These are phyloP conservation scores for Tapirus indicus DNA, from an alignment of 2,797 vertebrate genomes.

Conservation along the genomic window DNA sequence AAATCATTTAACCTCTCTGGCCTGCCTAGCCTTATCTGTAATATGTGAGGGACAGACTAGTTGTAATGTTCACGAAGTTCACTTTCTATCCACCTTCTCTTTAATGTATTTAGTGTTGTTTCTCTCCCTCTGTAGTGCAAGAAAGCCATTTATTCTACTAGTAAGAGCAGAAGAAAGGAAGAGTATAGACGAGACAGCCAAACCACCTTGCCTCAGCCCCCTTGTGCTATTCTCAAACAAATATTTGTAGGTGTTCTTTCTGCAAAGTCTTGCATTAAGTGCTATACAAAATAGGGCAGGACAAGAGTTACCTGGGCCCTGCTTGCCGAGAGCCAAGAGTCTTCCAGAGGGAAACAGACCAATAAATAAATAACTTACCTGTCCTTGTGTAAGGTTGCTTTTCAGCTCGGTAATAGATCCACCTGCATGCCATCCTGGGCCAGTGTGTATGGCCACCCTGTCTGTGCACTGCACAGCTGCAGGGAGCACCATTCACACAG, in stretches of 20 bases:
- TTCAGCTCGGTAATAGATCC: not conserved
- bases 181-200: not conserved
- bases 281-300: not conserved
- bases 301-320: not conserved
- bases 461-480: not conserved
- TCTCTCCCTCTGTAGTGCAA: not conserved
- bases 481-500: not conserved
- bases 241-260: not conserved
- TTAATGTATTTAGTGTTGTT: conserved; percentile 43
- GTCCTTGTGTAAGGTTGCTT: not conserved
- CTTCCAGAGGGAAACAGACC: not conserved
- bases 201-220: not conserved
- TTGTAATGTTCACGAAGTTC: not conserved
- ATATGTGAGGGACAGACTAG: not conserved
- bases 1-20: conserved; percentile 61
- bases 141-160: conserved; percentile 17
- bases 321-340: not conserved
- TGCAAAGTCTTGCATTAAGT: not conserved
- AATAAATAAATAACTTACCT: not conserved
- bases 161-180: conserved; percentile 32
- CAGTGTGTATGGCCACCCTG: not conserved
- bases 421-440: not conserved
- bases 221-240: conserved; percentile 14
- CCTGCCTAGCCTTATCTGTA: not conserved
- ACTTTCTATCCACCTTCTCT: conserved; percentile 31